Conservation (phyloP, 2,888 invertebrate species). For the Cataglyphis altisquamis region DNA sequence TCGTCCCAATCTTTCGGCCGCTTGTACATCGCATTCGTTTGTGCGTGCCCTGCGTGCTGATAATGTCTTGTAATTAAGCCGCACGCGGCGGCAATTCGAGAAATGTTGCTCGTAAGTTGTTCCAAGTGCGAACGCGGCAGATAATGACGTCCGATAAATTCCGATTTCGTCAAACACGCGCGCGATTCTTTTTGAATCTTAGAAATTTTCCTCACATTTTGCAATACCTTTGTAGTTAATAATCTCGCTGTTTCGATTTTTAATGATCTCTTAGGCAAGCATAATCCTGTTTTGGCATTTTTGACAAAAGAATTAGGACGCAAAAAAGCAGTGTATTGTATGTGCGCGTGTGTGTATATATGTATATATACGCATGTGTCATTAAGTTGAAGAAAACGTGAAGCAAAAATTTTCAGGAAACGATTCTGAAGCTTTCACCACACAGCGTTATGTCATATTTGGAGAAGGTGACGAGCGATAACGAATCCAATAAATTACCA, state of each 20-base stretch:
- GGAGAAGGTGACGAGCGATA: conserved; percentile 65
- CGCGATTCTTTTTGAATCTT: conserved; percentile 2
- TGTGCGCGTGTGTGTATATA: background rate
- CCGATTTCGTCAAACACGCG: conserved; percentile 30
- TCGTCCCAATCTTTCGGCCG: background rate
- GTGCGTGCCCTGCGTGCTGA: conserved; percentile 47
- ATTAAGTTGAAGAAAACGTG: conserved; percentile 47
- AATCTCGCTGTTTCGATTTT: conserved; percentile 25
- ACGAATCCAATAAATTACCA: conserved; percentile 55
- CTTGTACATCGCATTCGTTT: conserved; percentile 42
- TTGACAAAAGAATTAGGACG: conserved; percentile 46
- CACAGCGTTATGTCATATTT: conserved; percentile 63
- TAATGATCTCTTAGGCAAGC: background rate
- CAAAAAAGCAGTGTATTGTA: background rate
- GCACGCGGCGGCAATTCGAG: conserved; percentile 42
- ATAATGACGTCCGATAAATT: conserved; percentile 37
- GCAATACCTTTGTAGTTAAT: conserved; percentile 8
- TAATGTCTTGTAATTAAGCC: conserved; percentile 37
- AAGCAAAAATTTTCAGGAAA: conserved; percentile 70
- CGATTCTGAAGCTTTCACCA: conserved; percentile 67
- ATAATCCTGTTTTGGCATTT: background rate
- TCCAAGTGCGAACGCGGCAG: conserved; percentile 30
- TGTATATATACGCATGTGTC: background rate
- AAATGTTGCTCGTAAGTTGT: conserved; percentile 39
- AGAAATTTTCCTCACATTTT: conserved; percentile 32